Conservation (phyloP, 2,113 vertebrate genomes). For the Leptodactylus fuscus region DNA sequence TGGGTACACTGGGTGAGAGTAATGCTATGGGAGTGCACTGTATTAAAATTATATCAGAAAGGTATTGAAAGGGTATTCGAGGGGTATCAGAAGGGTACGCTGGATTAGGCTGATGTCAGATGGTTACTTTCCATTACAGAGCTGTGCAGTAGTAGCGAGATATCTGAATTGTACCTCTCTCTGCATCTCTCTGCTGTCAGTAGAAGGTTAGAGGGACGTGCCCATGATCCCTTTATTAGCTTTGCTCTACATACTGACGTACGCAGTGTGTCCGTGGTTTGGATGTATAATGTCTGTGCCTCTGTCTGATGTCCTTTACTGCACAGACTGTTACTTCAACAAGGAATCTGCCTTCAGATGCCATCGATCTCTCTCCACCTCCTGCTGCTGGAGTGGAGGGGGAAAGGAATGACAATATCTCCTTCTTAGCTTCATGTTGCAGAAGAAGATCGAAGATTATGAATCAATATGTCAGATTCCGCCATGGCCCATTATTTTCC, state of each 20-base stretch:
- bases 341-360: conserved; percentile 29
- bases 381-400: conserved; percentile 4
- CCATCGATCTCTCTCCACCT: conserved; percentile 49
- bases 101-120: too few species aligned
- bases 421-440: conserved; percentile 12
- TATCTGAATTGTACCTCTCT: not conserved
- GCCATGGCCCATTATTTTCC: conserved; percentile 32
- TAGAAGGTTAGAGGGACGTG: conserved; percentile 19
- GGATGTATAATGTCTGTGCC: conserved; percentile 46
- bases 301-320: conserved; percentile 9
- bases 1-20: not conserved
- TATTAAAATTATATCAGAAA: not conserved
- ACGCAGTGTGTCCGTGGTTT: conserved; percentile 36
- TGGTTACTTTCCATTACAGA: not conserved
- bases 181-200: not conserved
- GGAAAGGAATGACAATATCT: conserved; percentile 19
- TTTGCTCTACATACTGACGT: conserved; percentile 37
- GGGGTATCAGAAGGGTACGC: too few species aligned
- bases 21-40: not conserved
- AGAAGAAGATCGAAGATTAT: conserved; percentile 30
- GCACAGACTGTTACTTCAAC: conserved; percentile 32
- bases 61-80: too few species aligned
- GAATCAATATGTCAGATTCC: conserved; percentile 52
- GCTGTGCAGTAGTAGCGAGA: too few species aligned
- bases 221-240: conserved; percentile 26